phyloP scores from a whole-genome alignment of 2,797 vertebrate species.

The Arrhamphus sclerolepis region DNA sequence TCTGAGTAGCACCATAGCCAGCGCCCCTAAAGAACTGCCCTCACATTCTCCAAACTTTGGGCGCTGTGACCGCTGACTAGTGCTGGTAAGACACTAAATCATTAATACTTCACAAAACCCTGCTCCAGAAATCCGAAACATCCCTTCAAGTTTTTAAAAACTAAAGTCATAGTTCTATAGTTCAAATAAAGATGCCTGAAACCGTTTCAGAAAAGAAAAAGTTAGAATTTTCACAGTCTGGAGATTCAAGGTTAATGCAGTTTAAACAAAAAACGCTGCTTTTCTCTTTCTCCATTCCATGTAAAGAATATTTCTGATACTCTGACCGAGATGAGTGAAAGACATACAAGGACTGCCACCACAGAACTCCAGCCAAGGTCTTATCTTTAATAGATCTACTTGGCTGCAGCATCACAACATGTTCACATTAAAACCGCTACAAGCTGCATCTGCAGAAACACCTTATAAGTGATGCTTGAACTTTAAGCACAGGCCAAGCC shows the following conservation, averaged over 20 bases:
- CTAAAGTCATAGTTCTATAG: conserved; percentile 6
- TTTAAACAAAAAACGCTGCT: conserved; percentile 3
- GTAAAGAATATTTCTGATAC: conserved; percentile 11
- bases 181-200: conserved; percentile 19
- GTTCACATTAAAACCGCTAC: conserved; percentile 64
- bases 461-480: conserved; percentile 50
- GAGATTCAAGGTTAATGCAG: conserved; percentile 11
- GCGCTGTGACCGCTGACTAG: too few species aligned
- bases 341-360: conserved; percentile 34
- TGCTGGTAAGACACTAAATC: too few species aligned
- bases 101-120: too few species aligned
- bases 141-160: conserved; percentile 9
- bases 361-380: conserved; percentile 56
- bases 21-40: too few species aligned
- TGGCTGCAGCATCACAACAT: conserved; percentile 46
- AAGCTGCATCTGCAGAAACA: conserved; percentile 39
- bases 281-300: background rate
- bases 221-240: conserved; percentile 7
- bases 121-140: too few species aligned
- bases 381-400: conserved; percentile 71
- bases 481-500: conserved; percentile 21
- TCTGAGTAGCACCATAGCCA: too few species aligned
- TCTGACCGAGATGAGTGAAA: conserved; percentile 7
- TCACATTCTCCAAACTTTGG: too few species aligned
- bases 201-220: conserved; percentile 20